phyloP scores from a whole-genome alignment of 1,140 invertebrate species.

The Sycobia sp. region DNA sequence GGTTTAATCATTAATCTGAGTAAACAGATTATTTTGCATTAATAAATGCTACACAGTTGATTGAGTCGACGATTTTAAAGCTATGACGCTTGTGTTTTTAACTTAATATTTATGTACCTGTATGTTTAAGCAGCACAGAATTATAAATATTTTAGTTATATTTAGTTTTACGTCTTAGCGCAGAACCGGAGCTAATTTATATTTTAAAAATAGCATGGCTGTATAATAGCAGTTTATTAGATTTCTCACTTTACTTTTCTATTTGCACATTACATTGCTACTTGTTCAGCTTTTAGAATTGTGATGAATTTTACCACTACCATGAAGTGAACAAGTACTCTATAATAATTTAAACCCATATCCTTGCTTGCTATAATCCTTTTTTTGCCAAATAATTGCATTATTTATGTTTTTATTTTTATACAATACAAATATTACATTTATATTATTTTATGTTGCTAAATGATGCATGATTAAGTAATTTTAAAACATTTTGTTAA shows the following conservation, averaged over 20 bases:
- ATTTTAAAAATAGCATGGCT: slow-evolving; percentile 17
- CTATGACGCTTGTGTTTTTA: slow-evolving; percentile 32
- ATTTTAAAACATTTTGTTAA: neutral
- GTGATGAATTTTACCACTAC: neutral
- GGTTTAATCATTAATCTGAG: slow-evolving; percentile 15
- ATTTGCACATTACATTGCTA: neutral
- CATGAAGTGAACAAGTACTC: neutral
- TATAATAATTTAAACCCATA: slow-evolving; percentile 12
- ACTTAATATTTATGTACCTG: slow-evolving; percentile 8
- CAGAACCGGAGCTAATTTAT: neutral
- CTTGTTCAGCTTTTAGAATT: neutral
- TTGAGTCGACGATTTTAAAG: slow-evolving; percentile 37
- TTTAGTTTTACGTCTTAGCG: neutral
- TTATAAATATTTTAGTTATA: slow-evolving; percentile 5
- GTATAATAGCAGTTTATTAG: slow-evolving; percentile 1
- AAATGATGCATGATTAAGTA: slow-evolving; percentile 16
- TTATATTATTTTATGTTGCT: slow-evolving; percentile 18
- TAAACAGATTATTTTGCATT: slow-evolving; percentile 18
- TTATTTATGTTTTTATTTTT: neutral
- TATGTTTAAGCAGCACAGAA: slow-evolving; percentile 23
- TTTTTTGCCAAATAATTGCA: neutral
- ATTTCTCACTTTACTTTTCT: neutral
- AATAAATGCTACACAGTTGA: slow-evolving; percentile 29
- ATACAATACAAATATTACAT: neutral
- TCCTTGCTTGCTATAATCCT: slow-evolving; percentile 16